Evolutionary conservation across 2,113 vertebrate species (phyloP), one percentile per base, ranked within the genome.

Genomic region (Paracanthobrama guichenoti): DNA sequence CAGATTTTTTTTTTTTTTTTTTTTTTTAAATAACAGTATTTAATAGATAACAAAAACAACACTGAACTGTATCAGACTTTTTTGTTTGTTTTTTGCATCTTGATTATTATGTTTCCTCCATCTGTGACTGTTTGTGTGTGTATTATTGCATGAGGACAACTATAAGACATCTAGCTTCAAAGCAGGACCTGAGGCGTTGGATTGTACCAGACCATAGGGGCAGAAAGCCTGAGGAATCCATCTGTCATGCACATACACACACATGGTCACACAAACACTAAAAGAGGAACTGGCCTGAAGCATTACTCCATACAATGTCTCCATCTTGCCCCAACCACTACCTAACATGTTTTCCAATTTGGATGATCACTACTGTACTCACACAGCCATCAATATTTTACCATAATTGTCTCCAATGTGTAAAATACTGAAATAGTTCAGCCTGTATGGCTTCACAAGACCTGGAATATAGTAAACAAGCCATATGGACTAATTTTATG

Each of bases 211-310:
- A 71, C 79, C 48, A 71, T 20, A 82, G 66, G 64, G 48, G 48
- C 46, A 66, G 28, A 39, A 31, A 69, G 74, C 82, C 82, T 12
- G 60, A 78, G 74, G 82, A 84, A 44, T 53, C 82, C 82, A 84
- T 84, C 83, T 84, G 83, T 78, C 64, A 73, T 50, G 59, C 55
- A 78, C 46, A 82, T 64, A 87, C 72, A 67, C 50, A 77, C 71
- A 71, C 50, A 79, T 7, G n/a, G 11, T 13, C 64, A 57, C 28
- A 39, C 67, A 60, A 35, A 28, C 78, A 64, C 60, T 31, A 22
- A 80, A 46, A 42, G 24, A 66, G 11, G 59, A 66, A 39, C 10
- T 31, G 26, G 42, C 73, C 59, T 24, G 59, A 44, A 66, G 82
- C 82, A 39, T 39, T 75, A 66, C 57, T 84, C 28, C 26, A 76